A percentile compares a stretch with the other conserved stretches of the same genome.
Conservation (phyloP, 2,797 vertebrate species). For the Avahi laniger region DNA sequence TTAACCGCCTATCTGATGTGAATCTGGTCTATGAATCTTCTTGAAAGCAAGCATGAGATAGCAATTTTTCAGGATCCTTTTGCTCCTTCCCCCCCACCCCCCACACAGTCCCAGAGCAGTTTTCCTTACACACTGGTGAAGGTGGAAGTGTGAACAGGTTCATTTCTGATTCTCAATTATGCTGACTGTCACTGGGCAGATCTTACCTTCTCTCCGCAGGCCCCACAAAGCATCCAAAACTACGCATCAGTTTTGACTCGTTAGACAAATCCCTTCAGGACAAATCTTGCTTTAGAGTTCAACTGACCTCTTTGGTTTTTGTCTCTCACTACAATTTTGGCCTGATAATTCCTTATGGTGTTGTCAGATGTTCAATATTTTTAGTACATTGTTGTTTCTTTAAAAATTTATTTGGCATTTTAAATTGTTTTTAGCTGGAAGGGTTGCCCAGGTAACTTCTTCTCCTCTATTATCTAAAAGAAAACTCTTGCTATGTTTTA, state of each 20-base stretch:
- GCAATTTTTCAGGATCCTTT: not conserved
- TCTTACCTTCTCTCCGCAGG: not conserved
- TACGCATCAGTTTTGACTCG: not conserved
- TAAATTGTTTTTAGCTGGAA: not conserved
- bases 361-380: not conserved
- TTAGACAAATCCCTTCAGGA: not conserved
- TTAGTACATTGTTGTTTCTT: not conserved
- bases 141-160: not conserved
- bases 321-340: not conserved
- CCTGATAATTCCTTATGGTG: not conserved
- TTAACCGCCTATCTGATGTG: not conserved
- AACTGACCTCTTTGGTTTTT: not conserved
- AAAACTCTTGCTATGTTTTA: not conserved
- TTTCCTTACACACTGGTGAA: not conserved
- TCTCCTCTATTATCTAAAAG: not conserved
- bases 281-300: not conserved
- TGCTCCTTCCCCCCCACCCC: not conserved
- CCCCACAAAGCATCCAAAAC: not conserved
- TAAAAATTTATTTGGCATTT: not conserved
- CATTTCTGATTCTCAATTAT: not conserved
- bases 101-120: not conserved
- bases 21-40: not conserved
- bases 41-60: not conserved
- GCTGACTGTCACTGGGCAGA: not conserved
- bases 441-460: not conserved